Percentiles rank a stretch among this genome's conserved stretches.
phyloP scores from a whole-genome alignment of 1,140 invertebrate genomes.

The Chlorops oryzae region DNA sequence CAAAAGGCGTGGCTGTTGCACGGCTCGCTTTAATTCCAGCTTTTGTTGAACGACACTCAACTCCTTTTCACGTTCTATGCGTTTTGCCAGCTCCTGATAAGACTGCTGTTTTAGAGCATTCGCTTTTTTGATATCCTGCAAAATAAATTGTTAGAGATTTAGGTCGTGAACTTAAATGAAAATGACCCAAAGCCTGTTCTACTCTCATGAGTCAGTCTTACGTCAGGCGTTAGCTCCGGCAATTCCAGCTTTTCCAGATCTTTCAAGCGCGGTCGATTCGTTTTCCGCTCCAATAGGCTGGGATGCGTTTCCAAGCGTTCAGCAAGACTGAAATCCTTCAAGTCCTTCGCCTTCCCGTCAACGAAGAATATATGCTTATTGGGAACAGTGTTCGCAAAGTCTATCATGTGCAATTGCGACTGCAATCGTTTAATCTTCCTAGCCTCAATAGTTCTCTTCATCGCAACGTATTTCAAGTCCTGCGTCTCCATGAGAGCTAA shows the following conservation, averaged over 20 bases:
- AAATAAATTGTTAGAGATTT: constrained; percentile 1
- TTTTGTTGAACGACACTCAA: constrained; percentile 76
- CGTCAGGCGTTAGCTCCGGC: constrained; percentile 53
- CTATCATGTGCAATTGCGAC: constrained; percentile 74
- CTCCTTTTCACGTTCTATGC: constrained; percentile 76
- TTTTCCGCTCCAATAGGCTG: constrained; percentile 58
- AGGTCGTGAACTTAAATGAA: background rate
- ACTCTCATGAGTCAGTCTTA: too few relatives aligned
- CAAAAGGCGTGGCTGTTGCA: constrained; percentile 61
- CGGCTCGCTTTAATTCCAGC: constrained; percentile 67
- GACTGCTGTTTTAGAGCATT: constrained; percentile 25
- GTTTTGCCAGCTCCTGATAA: constrained; percentile 74
- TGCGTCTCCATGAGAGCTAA: constrained; percentile 84
- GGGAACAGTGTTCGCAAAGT: constrained; percentile 57
- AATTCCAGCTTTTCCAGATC: constrained; percentile 57
- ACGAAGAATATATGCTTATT: constrained; percentile 83
- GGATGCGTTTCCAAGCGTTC: constrained; percentile 72
- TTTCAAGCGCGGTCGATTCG: constrained; percentile 61
- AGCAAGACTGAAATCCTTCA: constrained; percentile 63
- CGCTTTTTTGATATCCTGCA: constrained; percentile 15
- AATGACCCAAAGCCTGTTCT: constrained; percentile 6
- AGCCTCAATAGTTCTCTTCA: constrained; percentile 76
- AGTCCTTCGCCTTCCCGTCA: constrained; percentile 55
- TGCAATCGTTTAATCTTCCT: constrained; percentile 85
- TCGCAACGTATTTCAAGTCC: constrained; percentile 83